Conservation (phyloP, 2,888 invertebrate species). For the Brenthis daphne region DNA sequence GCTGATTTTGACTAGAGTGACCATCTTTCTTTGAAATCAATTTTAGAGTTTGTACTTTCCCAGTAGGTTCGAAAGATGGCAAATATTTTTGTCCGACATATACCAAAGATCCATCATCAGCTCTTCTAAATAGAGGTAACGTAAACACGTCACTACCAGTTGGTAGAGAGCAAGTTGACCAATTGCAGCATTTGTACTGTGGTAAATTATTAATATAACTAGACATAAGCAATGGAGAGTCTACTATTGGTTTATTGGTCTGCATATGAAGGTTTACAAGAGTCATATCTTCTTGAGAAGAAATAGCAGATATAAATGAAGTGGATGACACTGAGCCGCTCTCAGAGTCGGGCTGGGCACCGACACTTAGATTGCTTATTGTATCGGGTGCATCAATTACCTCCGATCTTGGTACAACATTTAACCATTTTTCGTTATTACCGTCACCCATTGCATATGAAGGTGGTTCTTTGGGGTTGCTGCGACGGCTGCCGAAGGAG, state of each 20-base stretch:
- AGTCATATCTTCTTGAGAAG: slow-evolving; percentile 95
- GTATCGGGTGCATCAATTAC: slow-evolving; percentile 65
- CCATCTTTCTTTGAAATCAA: slow-evolving; percentile 74
- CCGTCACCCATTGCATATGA: slow-evolving; percentile 79
- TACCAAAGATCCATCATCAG: slow-evolving; percentile 88
- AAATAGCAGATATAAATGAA: slow-evolving; percentile 94
- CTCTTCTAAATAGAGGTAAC: slow-evolving; percentile 89
- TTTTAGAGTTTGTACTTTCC: slow-evolving; percentile 67
- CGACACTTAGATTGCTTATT: slow-evolving; percentile 66
- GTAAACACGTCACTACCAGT: slow-evolving; percentile 89
- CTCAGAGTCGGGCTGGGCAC: slow-evolving; percentile 85
- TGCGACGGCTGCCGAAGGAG: slow-evolving; percentile 80
- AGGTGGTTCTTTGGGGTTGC: slow-evolving; percentile 77
- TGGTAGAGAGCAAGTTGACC: slow-evolving; percentile 88
- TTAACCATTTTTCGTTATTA: slow-evolving; percentile 69
- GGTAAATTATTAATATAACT: slow-evolving; percentile 96
- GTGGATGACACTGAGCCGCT: slow-evolving; percentile 91
- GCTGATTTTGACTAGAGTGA: slow-evolving; percentile 64
- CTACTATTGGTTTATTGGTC: slow-evolving; percentile 94
- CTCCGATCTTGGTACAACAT: slow-evolving; percentile 65
- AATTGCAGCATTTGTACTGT: slow-evolving; percentile 89
- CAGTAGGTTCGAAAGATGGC: slow-evolving; percentile 67
- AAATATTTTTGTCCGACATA: slow-evolving; percentile 85
- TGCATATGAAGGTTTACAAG: slow-evolving; percentile 97
- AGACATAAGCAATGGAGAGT: slow-evolving; percentile 96